Conservation (phyloP, 2,888 invertebrate genomes). For the Apotomis turbidana region DNA sequence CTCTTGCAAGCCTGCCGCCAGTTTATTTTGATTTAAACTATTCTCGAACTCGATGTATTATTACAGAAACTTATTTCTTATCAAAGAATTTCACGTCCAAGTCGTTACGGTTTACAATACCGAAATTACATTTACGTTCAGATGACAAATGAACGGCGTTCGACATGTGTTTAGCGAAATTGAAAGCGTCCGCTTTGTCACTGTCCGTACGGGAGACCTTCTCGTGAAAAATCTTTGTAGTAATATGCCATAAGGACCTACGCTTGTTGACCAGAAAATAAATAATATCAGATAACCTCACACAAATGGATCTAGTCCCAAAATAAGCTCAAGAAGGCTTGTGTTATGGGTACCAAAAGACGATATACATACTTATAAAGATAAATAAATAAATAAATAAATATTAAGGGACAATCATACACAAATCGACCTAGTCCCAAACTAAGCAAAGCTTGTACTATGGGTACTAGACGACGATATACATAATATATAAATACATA, state of each 20-base stretch:
- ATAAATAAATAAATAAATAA: no score
- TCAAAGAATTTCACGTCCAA: not conserved
- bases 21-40: slow-evolving; percentile 9
- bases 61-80: slow-evolving; percentile 1
- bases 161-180: not conserved
- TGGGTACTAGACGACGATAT: no score
- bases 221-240: not conserved
- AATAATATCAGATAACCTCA: no score
- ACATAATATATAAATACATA: no score
- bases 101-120: not conserved
- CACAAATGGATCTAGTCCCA: no score
- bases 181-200: not conserved
- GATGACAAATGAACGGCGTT: not conserved
- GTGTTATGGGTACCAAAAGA: no score
- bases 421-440: no score
- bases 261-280: no score
- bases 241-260: not conserved
- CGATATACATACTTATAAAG: no score
- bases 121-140: not conserved
- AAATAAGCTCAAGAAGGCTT: no score
- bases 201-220: not conserved
- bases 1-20: not conserved
- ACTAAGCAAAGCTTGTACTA: no score
- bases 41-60: not conserved
- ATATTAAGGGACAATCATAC: no score